These are phyloP conservation scores for Eledona agricola DNA, from an alignment of 2,888 invertebrate species.

Conservation along the genomic window DNA sequence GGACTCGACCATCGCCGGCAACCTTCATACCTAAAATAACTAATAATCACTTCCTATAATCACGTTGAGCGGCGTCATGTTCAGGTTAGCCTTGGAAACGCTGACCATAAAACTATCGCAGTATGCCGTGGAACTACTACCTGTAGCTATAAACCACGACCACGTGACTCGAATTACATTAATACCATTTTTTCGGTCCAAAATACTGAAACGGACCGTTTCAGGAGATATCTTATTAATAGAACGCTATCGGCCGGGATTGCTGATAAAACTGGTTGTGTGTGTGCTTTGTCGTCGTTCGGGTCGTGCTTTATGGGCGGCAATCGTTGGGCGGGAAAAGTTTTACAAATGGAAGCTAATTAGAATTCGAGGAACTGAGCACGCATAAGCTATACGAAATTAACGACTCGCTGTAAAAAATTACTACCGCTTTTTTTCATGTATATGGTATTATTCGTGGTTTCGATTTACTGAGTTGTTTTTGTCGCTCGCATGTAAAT, in stretches of 20 bases:
- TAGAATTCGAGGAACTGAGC: slow-evolving; percentile 13
- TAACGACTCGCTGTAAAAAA: slow-evolving; percentile 21
- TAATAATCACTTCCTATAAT: slow-evolving; percentile 54
- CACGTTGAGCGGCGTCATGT: slow-evolving; percentile 53
- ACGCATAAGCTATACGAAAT: slow-evolving; percentile 15
- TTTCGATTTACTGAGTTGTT: slow-evolving; percentile 7
- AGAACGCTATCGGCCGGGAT: too few relatives aligned
- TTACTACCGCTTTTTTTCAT: slow-evolving; percentile 14
- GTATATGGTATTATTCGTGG: slow-evolving; percentile 5
- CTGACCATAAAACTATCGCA: slow-evolving; percentile 47
- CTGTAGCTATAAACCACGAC: slow-evolving; percentile 41
- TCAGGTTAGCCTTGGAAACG: slow-evolving; percentile 52
- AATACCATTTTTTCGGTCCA: too few relatives aligned
- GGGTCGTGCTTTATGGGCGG: not conserved
- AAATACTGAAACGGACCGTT: too few relatives aligned
- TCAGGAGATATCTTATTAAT: too few relatives aligned
- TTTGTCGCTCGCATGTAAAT: slow-evolving; percentile 10
- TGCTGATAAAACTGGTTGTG: too few relatives aligned
- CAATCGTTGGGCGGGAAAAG: slow-evolving; percentile 1
- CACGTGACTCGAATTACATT: slow-evolving; percentile 42
- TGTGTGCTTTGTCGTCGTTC: too few relatives aligned
- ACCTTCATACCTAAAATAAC: slow-evolving; percentile 52
- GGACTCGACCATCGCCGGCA: slow-evolving; percentile 47
- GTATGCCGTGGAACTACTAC: slow-evolving; percentile 41
- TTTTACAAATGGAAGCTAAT: slow-evolving; percentile 10